A percentile compares a stretch with the other conserved stretches of the same genome.
Conservation (phyloP, 2,888 invertebrate species). For the Andrena bucephala region DNA sequence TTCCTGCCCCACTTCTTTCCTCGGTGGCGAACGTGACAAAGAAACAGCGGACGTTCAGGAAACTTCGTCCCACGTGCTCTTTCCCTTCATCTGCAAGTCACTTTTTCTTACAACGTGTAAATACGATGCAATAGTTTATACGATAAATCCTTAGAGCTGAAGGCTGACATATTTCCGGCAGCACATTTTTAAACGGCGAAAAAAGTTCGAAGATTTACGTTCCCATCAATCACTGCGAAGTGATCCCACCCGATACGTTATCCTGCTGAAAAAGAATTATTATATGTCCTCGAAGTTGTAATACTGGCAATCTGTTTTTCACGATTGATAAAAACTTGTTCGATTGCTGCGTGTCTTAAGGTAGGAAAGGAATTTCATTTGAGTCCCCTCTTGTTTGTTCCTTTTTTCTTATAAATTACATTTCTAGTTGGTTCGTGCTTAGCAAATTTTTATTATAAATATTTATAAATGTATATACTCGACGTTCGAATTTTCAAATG, state of each 20-base stretch:
- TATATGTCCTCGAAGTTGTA: neutral
- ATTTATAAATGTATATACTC: too few species aligned
- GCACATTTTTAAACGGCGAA: neutral
- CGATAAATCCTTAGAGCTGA: neutral
- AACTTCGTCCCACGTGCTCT: neutral
- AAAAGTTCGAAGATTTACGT: conserved; percentile 6
- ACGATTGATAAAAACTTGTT: neutral
- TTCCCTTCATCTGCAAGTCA: neutral
- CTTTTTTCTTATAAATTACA: too few species aligned
- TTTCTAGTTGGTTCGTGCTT: too few species aligned
- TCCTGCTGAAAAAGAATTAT: neutral
- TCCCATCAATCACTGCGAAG: conserved; percentile 2
- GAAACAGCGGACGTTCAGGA: neutral
- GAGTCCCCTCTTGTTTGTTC: too few species aligned
- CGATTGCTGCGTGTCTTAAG: neutral
- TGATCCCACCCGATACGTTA: neutral
- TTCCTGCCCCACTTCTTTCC: conserved; percentile 2
- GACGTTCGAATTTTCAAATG: too few species aligned
- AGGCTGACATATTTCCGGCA: neutral
- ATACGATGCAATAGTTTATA: neutral
- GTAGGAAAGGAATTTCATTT: neutral
- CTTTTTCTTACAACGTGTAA: neutral
- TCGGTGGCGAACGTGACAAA: neutral
- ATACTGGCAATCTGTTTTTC: neutral
- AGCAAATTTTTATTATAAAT: too few species aligned